Evolutionary conservation across 2,113 vertebrate genomes (phyloP).

Genomic region (Galbula dea): DNA sequence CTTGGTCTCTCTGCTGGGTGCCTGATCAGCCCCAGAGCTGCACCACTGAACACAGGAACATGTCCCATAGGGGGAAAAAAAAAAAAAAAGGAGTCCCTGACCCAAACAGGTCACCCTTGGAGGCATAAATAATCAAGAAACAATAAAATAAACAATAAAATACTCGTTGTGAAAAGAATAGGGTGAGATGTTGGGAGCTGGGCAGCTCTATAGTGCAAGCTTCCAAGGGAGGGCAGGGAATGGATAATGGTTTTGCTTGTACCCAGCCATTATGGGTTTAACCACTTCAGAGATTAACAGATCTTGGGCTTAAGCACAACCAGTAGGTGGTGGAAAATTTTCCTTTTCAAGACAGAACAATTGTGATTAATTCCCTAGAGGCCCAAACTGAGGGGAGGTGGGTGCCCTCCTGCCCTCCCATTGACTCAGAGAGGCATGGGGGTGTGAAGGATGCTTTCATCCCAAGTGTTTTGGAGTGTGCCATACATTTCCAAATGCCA

Average conservation of each 20-base stretch:
- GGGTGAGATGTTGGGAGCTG: background rate
- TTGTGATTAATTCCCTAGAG: background rate
- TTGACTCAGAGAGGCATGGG: background rate
- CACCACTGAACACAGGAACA: background rate
- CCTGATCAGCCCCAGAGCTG: background rate
- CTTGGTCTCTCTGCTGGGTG: background rate
- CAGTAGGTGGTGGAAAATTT: background rate
- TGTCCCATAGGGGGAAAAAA: background rate
- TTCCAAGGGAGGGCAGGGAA: background rate
- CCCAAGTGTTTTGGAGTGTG: background rate
- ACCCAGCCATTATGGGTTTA: background rate
- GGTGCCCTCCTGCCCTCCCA: fast-evolving
- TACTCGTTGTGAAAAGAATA: background rate
- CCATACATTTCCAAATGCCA: background rate
- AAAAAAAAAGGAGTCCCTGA: background rate
- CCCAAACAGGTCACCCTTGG: background rate
- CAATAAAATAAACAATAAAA: slow-evolving; percentile 46
- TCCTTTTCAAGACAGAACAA: background rate
- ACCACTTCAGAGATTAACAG: background rate
- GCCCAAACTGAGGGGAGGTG: background rate
- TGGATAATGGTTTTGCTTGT: background rate
- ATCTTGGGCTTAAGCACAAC: background rate
- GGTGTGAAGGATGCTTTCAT: background rate
- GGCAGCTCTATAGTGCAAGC: background rate
- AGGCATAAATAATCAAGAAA: slow-evolving; percentile 11